Base-by-base conservation (phyloP, 2,113 vertebrate genomes). In the Excalfactoria chinensis region DNA sequence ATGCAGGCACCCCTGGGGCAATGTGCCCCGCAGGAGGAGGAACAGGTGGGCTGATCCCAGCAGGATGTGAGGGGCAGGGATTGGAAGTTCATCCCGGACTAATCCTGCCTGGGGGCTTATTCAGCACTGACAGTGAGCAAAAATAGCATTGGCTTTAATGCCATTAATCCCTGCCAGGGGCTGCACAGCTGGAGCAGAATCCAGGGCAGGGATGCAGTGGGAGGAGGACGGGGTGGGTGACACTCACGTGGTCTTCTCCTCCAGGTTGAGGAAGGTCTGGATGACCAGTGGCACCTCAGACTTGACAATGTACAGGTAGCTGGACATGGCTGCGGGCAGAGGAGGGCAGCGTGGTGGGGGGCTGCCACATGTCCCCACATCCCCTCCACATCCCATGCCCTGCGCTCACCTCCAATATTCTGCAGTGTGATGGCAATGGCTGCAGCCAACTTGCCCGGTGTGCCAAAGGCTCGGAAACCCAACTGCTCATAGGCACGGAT, bases 241-340 rank as follows among this genome's bases (percentile, higher is more conserved):
- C 79, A 98, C 99, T 99, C 98, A 99, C 99, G 97, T 97, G 74
- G 97, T 97, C 94, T 93, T 97, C 67, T 98, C 95, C 53, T 98
- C 98, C 80, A 97, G 97, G 90, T 98, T 99, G 95, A 99, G 96
- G 96, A 99, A 99, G 66, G 99, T 98, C 96, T 99, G 99, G 97
- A 99, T 99, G 95, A 99, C 99, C 26, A 99, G 98, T 21, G 99
- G 99, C 81, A 99, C 97, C 98, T 99, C 99, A 0, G 99, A 99
- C 94, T 99, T 99, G 49, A 99, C 98, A 14, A 99, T 99, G 97
- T 99, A 99, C 94, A 99, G 97, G 97, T 99, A 99, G 97, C 99
- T 99, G 97, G 99, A 99, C 99, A 99, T 99, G 62, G 99, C 99
- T 99, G 97, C 1, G 93, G 77, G 44, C 74, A 55, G 90, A 93